Conservation (phyloP, 2,797 vertebrate genomes). For the Erpetoichthys calabaricus region DNA sequence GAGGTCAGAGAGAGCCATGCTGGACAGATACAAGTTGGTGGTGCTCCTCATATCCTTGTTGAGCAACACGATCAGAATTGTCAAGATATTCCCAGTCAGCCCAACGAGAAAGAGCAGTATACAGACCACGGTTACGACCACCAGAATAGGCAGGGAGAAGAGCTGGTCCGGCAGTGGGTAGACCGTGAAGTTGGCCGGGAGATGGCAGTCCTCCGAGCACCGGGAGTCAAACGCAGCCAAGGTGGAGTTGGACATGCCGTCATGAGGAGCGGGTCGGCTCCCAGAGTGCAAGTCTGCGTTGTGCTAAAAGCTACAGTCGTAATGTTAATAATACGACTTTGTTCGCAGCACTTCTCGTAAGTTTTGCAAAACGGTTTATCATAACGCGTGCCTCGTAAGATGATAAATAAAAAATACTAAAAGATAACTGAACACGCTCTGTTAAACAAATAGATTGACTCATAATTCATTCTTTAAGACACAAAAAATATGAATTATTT, state of each 20-base stretch:
- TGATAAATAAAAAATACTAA: too few relatives aligned
- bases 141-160: slow-evolving; percentile 11
- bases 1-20: slow-evolving; percentile 21
- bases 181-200: background rate
- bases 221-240: background rate
- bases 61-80: slow-evolving; percentile 14
- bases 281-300: too few relatives aligned
- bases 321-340: too few relatives aligned
- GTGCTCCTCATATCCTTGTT: slow-evolving; percentile 15
- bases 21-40: slow-evolving; percentile 22
- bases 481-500: too few relatives aligned
- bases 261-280: too few relatives aligned
- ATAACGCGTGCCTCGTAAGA: too few relatives aligned
- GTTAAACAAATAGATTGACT: too few relatives aligned
- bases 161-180: background rate
- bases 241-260: background rate
- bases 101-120: slow-evolving; percentile 14
- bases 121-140: slow-evolving; percentile 12
- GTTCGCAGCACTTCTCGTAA: too few relatives aligned
- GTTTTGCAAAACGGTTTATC: too few relatives aligned
- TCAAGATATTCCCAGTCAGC: slow-evolving; percentile 16
- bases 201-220: background rate
- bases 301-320: too few relatives aligned
- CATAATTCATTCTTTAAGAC: too few relatives aligned
- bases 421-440: too few relatives aligned